These are phyloP conservation scores for Seladonia tumulorum DNA, from an alignment of 2,888 invertebrate species.

Conservation along the genomic window DNA sequence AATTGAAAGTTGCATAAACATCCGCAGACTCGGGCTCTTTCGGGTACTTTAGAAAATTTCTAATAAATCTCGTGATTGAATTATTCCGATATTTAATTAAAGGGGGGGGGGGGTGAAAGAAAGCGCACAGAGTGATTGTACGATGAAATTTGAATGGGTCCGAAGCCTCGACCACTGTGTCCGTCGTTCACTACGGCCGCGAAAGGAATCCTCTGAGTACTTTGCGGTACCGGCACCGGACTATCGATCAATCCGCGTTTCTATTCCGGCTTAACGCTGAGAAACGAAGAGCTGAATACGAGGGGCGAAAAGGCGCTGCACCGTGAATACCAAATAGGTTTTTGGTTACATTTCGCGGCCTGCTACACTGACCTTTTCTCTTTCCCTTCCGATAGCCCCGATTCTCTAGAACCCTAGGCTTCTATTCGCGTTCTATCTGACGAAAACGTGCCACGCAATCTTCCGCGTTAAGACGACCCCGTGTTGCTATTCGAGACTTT, in stretches of 20 bases:
- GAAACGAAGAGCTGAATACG: constrained; percentile 63
- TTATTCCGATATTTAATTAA: background rate
- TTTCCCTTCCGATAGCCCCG: constrained; percentile 40
- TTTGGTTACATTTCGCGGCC: constrained; percentile 66
- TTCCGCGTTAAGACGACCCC: background rate
- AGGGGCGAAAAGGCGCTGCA: constrained; percentile 66
- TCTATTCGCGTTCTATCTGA: constrained; percentile 22
- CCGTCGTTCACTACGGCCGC: constrained; percentile 22
- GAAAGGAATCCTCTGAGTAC: constrained; percentile 56
- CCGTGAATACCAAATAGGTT: constrained; percentile 76
- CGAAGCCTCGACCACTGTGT: constrained; percentile 11
- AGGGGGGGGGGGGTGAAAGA: background rate
- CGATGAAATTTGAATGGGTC: constrained; percentile 7
- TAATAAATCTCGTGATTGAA: no score
- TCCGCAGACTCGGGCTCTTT: no score
- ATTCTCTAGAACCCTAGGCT: constrained; percentile 30
- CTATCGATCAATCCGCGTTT: constrained; percentile 72
- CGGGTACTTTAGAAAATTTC: no score
- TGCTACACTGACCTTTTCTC: constrained; percentile 54
- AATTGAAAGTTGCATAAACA: no score
- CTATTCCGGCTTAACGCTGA: constrained; percentile 66
- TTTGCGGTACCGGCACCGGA: constrained; percentile 47
- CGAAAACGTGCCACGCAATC: constrained; percentile 33
- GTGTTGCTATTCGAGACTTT: background rate
- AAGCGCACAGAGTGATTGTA: background rate